Base-by-base conservation (phyloP, 1,140 invertebrate genomes). In the Orius insidiosus region DNA sequence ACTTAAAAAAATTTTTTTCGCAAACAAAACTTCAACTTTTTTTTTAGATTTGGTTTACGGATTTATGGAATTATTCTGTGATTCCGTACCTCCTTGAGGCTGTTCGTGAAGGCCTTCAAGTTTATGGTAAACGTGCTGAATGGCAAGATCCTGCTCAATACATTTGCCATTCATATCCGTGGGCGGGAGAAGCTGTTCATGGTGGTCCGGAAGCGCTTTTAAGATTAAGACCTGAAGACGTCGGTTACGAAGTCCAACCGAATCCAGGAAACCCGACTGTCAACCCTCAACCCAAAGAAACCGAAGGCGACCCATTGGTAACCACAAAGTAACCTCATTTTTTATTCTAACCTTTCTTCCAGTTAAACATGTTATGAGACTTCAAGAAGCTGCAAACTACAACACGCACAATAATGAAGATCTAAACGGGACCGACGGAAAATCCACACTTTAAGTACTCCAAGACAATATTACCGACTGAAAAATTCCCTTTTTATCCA, bases 11-110 rank as follows among this genome's bases (percentile, higher is more conserved):
- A n/a, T n/a, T n/a, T n/a, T n/a, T n/a, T n/a, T 36, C 35, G 9
- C 9, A n/a, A n/a, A 3, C n/a, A n/a, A 36, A 15, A 11, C n/a
- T n/a, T 36, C 9, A n/a, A n/a, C n/a, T 4, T 3, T 36, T 36
- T 24, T 43, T 43, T n/a, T 18, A 43, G 41, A 83, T 88, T 1
- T 98, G 94, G 94, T 97, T 97, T 59, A 89, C 87, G 14, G 87
- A 95, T 59, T 73, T 97, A 15, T 98, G 94, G 94, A 97, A 98
- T 65, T 94, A 94, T 63, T 90, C 89, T 38, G 72, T 98, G 33
- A 81, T 93, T 34, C 90, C 92, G 11, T 96, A 97, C 62, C 67
- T 96, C 19, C 72, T 90, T 18, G 88, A 96, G 59, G 87, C 90
- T 2, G 85, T 93, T 1, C 72, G 87, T 31, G 92, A 97, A 65